These are phyloP conservation scores for Oceanodroma leucorhoa DNA, from an alignment of 2,797 vertebrate genomes.

Conservation along the genomic window DNA sequence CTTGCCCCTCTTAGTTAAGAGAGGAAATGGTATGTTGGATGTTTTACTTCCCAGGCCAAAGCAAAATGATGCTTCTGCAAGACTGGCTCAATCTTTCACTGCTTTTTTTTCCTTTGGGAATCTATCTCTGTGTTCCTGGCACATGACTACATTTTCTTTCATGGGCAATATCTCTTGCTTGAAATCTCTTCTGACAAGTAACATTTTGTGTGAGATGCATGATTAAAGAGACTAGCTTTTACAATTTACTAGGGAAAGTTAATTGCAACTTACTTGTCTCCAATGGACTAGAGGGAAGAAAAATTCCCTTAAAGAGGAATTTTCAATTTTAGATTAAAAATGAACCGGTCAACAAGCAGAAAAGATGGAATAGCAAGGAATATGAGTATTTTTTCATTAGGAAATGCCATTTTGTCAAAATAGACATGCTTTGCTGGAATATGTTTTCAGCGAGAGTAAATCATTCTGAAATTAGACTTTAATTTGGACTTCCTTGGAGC, in stretches of 20 bases:
- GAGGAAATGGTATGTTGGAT: conserved; percentile 14
- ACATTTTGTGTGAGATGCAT: background rate
- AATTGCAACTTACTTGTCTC: conserved; percentile 1
- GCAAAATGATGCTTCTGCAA: background rate
- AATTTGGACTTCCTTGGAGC: background rate
- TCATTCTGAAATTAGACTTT: conserved; percentile 3
- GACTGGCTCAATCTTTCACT: background rate
- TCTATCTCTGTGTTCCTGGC: background rate
- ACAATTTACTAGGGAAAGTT: conserved; percentile 15
- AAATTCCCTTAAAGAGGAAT: background rate
- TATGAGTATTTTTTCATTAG: background rate
- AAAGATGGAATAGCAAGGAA: background rate
- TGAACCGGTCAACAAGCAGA: background rate
- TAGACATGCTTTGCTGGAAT: background rate
- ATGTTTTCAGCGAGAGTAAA: background rate
- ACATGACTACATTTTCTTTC: background rate
- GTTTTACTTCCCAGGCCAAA: conserved; percentile 51
- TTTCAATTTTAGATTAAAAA: conserved; percentile 10
- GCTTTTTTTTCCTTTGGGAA: background rate
- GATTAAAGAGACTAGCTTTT: conserved; percentile 6
- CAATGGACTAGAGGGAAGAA: background rate
- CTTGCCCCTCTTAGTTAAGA: conserved; percentile 41
- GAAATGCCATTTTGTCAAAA: background rate
- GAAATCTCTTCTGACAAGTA: conserved; percentile 6
- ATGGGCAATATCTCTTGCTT: background rate